phyloP scores from a whole-genome alignment of 2,113 vertebrate species.

The Leptobrachium ailaonicum region DNA sequence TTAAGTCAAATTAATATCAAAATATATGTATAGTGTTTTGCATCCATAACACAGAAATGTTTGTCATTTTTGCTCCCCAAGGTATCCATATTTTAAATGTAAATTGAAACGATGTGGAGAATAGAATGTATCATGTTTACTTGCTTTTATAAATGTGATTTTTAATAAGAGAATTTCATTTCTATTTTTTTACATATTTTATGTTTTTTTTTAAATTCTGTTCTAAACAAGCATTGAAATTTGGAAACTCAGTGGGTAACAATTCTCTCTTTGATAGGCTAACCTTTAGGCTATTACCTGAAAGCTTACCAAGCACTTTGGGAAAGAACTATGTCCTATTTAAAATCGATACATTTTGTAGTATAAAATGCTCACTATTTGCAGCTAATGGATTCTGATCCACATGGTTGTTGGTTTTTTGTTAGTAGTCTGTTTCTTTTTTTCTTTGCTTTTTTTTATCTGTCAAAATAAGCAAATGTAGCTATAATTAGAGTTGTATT shows the following conservation, averaged over 20 bases:
- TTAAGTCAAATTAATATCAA: not conserved
- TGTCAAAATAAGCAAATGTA: constrained; percentile 8
- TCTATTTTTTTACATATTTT: no score
- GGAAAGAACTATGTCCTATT: not conserved
- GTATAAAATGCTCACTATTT: not conserved
- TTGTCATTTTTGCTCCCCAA: no score
- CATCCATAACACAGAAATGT: no score
- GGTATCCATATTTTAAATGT: no score
- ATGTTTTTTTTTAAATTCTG: no score
- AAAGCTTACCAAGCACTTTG: not conserved
- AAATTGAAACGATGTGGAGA: no score
- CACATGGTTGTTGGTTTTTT: not conserved
- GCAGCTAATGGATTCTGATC: not conserved
- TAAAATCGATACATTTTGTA: not conserved
- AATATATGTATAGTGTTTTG: no score
- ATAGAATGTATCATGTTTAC: no score
- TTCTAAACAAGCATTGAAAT: not conserved
- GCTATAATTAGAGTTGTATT: constrained; percentile 16
- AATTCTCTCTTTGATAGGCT: not conserved
- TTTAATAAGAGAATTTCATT: no score
- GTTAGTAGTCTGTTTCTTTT: not conserved
- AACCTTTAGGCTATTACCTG: not conserved
- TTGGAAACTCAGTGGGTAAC: constrained; percentile 9
- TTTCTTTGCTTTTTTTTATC: not conserved
- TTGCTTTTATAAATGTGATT: no score